Percentiles rank a stretch among this genome's conserved stretches.
These are phyloP conservation scores for Telmatherina bonti DNA, from an alignment of 2,797 vertebrate genomes.

Conservation along the genomic window DNA sequence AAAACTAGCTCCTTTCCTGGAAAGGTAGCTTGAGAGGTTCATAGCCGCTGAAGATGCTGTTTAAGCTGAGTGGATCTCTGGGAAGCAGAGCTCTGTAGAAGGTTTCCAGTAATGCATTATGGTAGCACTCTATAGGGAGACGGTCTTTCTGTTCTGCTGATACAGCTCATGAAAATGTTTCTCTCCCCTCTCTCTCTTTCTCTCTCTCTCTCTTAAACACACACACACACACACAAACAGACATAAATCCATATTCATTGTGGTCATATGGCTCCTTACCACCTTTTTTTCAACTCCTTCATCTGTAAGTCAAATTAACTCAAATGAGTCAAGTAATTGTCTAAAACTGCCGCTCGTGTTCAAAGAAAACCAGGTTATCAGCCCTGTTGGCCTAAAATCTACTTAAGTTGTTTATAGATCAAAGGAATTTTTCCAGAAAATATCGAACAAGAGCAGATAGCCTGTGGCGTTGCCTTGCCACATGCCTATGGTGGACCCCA, in stretches of 20 bases:
- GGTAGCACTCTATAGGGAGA: conserved; percentile 31
- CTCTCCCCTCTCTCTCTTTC: neutral
- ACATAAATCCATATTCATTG: conserved; percentile 3
- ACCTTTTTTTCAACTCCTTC: conserved; percentile 20
- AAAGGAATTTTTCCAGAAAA: conserved; percentile 57
- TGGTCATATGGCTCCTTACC: conserved; percentile 17
- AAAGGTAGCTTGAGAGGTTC: neutral
- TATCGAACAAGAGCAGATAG: conserved; percentile 38
- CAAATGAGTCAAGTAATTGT: conserved; percentile 38
- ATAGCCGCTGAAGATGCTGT: conserved; percentile 10
- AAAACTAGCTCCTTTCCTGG: neutral
- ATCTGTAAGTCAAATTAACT: conserved; percentile 37
- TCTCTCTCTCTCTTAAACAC: no score
- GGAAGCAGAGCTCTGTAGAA: conserved; percentile 20
- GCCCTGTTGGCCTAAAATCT: conserved; percentile 34
- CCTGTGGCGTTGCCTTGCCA: conserved; percentile 45
- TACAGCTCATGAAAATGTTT: conserved; percentile 36
- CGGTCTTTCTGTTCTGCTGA: conserved; percentile 45
- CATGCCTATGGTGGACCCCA: conserved; percentile 56
- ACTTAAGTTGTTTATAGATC: conserved; percentile 48
- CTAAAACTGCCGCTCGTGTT: conserved; percentile 29
- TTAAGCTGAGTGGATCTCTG: conserved; percentile 27
- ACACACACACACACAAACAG: no score
- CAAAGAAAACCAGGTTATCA: conserved; percentile 25
- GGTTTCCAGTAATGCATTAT: conserved; percentile 55